Percentiles rank a stretch among this genome's conserved stretches.
Conservation (phyloP, 2,888 invertebrate genomes). For the Trachelus troglodyta region DNA sequence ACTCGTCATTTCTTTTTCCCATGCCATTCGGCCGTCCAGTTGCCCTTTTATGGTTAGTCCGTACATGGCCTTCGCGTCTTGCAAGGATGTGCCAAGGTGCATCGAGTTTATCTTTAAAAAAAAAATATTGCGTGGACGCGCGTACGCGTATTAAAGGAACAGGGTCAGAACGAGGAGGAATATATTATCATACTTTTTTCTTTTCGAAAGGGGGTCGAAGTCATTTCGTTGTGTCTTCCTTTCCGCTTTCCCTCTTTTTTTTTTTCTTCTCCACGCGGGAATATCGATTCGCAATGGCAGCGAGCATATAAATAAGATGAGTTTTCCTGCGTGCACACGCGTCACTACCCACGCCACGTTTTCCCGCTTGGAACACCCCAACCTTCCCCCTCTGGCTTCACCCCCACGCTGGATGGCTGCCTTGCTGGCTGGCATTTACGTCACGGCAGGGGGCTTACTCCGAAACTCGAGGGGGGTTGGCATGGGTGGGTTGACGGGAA, state of each 20-base stretch:
- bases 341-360: conserved; percentile 60
- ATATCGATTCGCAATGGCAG: conserved; percentile 56
- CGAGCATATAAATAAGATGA: conserved; percentile 64
- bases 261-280: conserved; percentile 28
- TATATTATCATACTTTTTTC: not conserved
- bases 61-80: not conserved
- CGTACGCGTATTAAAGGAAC: not conserved
- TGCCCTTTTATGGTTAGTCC: not conserved
- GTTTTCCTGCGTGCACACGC: conserved; percentile 65
- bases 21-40: not conserved
- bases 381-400: conserved; percentile 21
- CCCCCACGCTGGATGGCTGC: conserved; percentile 19
- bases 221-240: not conserved
- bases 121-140: not conserved
- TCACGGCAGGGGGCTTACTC: conserved; percentile 40
- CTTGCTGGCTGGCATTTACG: conserved; percentile 53
- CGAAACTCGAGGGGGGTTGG: conserved; percentile 9
- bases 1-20: not conserved
- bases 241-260: conserved; percentile 7
- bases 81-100: not conserved
- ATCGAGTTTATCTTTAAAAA: not conserved
- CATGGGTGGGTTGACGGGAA: not conserved
- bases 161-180: not conserved
- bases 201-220: not conserved
- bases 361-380: conserved; percentile 25